Conservation (phyloP, 1,140 invertebrate species). For the Ylistrum balloti region DNA sequence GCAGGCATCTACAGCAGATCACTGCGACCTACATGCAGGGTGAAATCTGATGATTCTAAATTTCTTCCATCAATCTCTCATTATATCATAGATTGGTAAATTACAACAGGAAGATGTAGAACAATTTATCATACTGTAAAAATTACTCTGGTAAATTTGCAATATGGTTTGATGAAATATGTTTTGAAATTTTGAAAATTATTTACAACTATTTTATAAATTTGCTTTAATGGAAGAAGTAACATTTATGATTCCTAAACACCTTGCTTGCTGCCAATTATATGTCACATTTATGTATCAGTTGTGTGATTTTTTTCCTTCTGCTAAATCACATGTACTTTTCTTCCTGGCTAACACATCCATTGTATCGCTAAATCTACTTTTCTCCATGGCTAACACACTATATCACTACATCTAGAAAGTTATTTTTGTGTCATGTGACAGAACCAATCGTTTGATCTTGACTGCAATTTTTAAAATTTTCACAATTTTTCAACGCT, state of each 20-base stretch:
- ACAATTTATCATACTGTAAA: too few species aligned
- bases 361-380: too few species aligned
- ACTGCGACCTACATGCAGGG: neutral
- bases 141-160: neutral
- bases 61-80: neutral
- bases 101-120: too few species aligned
- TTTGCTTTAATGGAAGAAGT: neutral
- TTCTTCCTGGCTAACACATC: too few species aligned
- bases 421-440: neutral
- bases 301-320: too few species aligned
- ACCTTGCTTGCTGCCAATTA: too few species aligned
- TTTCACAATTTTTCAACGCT: neutral
- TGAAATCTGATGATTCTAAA: neutral
- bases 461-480: neutral
- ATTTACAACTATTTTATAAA: neutral
- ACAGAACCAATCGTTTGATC: neutral
- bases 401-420: neutral
- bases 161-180: neutral
- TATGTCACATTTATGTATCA: too few species aligned
- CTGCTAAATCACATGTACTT: too few species aligned
- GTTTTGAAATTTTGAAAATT: neutral
- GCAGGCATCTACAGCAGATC: neutral
- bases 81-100: constrained; percentile 1
- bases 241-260: too few species aligned
- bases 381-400: neutral